phyloP scores from a whole-genome alignment of 2,113 vertebrate species.

The Daubentonia madagascariensis region DNA sequence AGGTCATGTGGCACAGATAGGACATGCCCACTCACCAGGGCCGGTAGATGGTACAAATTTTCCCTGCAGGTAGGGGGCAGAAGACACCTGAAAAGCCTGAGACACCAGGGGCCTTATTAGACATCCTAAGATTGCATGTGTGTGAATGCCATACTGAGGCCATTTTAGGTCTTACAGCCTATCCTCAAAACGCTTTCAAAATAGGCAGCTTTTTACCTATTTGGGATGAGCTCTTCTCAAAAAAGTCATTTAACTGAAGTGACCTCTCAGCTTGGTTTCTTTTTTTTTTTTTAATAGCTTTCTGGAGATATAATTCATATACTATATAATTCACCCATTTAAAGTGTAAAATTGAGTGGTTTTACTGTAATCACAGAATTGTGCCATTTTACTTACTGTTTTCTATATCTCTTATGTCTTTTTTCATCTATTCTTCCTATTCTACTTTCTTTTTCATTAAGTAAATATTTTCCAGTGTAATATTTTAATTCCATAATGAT shows the following conservation, averaged over 20 bases:
- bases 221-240: background rate
- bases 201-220: background rate
- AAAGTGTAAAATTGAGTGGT: no score
- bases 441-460: background rate
- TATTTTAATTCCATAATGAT: background rate
- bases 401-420: no score
- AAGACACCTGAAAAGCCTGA: background rate
- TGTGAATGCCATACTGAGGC: background rate
- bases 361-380: no score
- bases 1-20: background rate
- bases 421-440: no score
- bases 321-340: no score
- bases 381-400: no score
- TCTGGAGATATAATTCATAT: no score
- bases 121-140: background rate
- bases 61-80: background rate
- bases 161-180: background rate
- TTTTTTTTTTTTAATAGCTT: background rate
- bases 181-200: background rate
- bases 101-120: background rate
- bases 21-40: background rate
- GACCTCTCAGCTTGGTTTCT: background rate
- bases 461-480: background rate
- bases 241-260: background rate
- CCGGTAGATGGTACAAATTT: background rate